Base-by-base conservation (phyloP, 2,113 vertebrate genomes). In the Blennius ocellaris region DNA sequence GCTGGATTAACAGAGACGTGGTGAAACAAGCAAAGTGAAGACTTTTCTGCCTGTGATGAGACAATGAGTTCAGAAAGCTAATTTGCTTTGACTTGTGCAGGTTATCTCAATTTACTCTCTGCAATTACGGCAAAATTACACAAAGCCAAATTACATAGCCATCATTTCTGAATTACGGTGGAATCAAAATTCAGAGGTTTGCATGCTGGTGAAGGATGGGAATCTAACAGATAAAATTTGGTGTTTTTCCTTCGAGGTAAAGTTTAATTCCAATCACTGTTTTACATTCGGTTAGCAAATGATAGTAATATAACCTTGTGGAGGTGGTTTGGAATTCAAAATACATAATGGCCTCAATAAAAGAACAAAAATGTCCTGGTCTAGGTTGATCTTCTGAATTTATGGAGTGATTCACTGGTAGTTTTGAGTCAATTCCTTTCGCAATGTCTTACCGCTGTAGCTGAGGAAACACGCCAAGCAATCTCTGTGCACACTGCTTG, bases 241-340 rank as follows among this genome's bases (percentile, higher is more conserved):
- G 16, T 63, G 15, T 36, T 60, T 68, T 64, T 55, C 38, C 54
- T 76, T 52, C 10, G 12, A 15, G 70, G 15, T 49, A 76, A 10
- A 45, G 38, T 82, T 81, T 62, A 15, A 69, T 74, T 80, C 71
- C 47, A 71, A 71, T 37, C 54, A 52, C 48, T 52, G 44, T 63
- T 67, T 78, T 43, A 69, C 59, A 73, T n/a, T n/a, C n/a, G n/a
- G n/a, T n/a, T n/a, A n/a, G n/a, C n/a, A n/a, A n/a, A n/a, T n/a
- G n/a, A n/a, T n/a, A n/a, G n/a, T n/a, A n/a, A n/a, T n/a, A 57
- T 50, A 30, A 69, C 50, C n/a, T 15, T 67, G 61, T 43, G 37
- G 59, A 72, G 17, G n/a, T 43, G 14, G 8, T 38, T 52, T 52
- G 40, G 36, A 39, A 11, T 36, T 62, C 36, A 80, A 59, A 68